Conservation (phyloP, 2,113 vertebrate genomes). For the Colaptes auratus region DNA sequence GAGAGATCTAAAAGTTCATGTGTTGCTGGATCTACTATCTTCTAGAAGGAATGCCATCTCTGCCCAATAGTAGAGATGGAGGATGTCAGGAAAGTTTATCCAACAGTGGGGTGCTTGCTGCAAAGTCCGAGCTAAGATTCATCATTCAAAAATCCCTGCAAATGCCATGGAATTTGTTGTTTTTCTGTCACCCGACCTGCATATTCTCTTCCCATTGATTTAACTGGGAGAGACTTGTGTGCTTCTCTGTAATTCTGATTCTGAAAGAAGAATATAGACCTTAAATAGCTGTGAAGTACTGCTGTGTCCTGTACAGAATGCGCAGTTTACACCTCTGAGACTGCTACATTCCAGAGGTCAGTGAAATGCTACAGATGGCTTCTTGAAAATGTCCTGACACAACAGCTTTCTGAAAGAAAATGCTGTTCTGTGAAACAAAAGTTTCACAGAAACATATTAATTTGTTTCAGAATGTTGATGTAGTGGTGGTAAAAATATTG, state of each 20-base stretch:
- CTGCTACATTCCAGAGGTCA: not conserved
- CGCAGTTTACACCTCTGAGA: not conserved
- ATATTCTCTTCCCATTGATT: not conserved
- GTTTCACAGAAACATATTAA: not conserved
- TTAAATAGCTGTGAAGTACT: not conserved
- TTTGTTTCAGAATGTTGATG: slow-evolving; percentile 2
- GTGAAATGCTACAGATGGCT: not conserved
- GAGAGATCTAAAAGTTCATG: not conserved
- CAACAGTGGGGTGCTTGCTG: not conserved
- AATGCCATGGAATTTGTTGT: not conserved
- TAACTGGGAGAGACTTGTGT: not conserved
- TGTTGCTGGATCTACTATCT: not conserved
- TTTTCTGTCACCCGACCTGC: not conserved
- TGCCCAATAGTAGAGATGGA: not conserved
- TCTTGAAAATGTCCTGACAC: not conserved
- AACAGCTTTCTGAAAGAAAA: not conserved
- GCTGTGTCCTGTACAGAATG: not conserved
- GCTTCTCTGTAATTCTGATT: not conserved
- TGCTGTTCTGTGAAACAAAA: not conserved
- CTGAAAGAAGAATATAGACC: not conserved
- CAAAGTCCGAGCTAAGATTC: not conserved
- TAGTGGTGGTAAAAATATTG: not conserved
- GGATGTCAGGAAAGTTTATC: not conserved
- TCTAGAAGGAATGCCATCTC: not conserved
- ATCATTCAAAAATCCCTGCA: not conserved